Percentiles rank a stretch among this genome's conserved stretches.
Conservation (phyloP, 2,113 vertebrate species). For the Laticauda laticaudata region DNA sequence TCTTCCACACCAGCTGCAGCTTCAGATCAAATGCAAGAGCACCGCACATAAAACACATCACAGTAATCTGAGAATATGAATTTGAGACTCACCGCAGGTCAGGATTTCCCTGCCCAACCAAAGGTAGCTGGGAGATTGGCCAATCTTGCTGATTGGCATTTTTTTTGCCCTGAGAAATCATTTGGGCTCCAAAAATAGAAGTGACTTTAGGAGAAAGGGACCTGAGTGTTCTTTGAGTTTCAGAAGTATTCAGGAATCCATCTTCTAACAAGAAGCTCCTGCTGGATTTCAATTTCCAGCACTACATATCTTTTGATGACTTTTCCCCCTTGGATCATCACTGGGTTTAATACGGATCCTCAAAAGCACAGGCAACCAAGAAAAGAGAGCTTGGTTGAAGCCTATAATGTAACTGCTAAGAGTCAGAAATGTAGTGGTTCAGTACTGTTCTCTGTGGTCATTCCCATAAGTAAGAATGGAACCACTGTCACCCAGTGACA, state of each 20-base stretch:
- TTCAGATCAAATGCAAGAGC: neutral
- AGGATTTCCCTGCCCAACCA: neutral
- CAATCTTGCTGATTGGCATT: neutral
- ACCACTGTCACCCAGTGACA: neutral
- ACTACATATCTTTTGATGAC: neutral
- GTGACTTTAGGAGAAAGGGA: neutral
- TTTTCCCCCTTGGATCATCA: neutral
- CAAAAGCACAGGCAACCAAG: neutral
- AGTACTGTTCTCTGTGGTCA: neutral
- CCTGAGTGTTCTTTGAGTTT: neutral
- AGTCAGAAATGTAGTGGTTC: neutral
- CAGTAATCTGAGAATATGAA: neutral
- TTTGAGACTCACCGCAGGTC: neutral
- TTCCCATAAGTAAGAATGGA: neutral
- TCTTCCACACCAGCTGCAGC: neutral
- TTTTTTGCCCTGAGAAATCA: neutral
- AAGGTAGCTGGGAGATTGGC: neutral
- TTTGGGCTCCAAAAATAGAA: neutral
- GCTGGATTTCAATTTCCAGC: neutral
- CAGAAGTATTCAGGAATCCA: neutral
- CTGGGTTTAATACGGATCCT: neutral
- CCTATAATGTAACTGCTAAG: neutral
- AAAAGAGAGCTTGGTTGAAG: neutral
- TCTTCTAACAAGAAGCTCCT: neutral
- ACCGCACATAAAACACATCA: neutral